Conservation (phyloP, 2,113 vertebrate genomes). For the Lathamus discolor region DNA sequence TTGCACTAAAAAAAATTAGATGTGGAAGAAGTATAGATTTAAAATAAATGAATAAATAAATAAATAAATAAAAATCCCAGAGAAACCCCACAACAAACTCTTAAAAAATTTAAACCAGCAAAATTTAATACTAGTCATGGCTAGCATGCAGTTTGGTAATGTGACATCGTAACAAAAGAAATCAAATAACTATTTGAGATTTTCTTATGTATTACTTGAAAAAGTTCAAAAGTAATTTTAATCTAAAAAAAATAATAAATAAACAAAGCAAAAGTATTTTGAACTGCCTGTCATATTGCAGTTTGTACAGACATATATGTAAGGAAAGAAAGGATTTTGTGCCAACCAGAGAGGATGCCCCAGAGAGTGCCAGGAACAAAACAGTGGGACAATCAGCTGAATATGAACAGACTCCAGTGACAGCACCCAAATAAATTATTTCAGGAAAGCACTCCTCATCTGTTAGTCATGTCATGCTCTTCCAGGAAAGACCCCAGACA, state of each 20-base stretch:
- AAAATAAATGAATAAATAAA: too few species aligned
- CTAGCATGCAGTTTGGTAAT: neutral
- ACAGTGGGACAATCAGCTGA: neutral
- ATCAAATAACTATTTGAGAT: neutral
- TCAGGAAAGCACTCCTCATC: neutral
- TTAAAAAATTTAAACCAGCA: neutral
- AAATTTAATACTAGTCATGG: neutral
- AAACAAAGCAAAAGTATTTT: neutral
- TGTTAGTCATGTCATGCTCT: neutral
- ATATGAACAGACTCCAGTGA: neutral
- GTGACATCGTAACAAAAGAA: neutral
- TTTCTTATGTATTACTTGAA: neutral
- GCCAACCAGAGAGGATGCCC: neutral
- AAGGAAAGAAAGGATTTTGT: neutral
- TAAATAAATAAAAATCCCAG: neutral
- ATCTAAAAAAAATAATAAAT: neutral
- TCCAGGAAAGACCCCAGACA: neutral
- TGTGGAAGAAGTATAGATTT: neutral
- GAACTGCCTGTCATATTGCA: neutral
- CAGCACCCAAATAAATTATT: neutral
- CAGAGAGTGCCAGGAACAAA: neutral
- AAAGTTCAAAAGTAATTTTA: neutral
- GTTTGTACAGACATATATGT: neutral
- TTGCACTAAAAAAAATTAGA: neutral
- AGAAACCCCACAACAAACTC: neutral